Conservation (phyloP, 2,888 invertebrate genomes). For the Anaspis maculata region DNA sequence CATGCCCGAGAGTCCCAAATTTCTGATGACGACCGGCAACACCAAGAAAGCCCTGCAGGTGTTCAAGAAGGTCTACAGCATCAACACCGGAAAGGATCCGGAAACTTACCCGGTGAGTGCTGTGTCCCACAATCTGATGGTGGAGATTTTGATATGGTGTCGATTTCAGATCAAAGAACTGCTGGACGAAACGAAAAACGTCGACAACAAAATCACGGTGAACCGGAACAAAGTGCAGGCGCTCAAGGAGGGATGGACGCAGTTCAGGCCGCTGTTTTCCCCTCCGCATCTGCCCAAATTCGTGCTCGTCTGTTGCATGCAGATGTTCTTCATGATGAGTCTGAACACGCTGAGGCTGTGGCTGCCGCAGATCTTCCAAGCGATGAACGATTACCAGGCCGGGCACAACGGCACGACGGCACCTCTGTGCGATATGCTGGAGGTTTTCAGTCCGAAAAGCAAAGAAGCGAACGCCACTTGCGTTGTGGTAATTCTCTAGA, state of each 20-base stretch:
- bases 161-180: slow-evolving; percentile 30
- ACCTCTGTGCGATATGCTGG: slow-evolving; percentile 41
- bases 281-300: slow-evolving; percentile 53
- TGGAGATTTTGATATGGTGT: slow-evolving; percentile 2
- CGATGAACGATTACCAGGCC: slow-evolving; percentile 44
- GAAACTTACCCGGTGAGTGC: slow-evolving; percentile 1
- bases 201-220: too few relatives aligned
- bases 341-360: slow-evolving; percentile 74
- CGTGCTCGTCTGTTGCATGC: slow-evolving; percentile 52
- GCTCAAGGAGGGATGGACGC: slow-evolving; percentile 50
- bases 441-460: too few relatives aligned
- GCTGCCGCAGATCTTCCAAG: slow-evolving; percentile 77
- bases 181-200: slow-evolving; percentile 28
- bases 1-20: slow-evolving; percentile 71
- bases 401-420: slow-evolving; percentile 26
- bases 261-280: slow-evolving; percentile 56
- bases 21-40: slow-evolving; percentile 59
- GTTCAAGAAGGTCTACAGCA: slow-evolving; percentile 54
- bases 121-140: background rate
- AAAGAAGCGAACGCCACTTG: slow-evolving; percentile 31
- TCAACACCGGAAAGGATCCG: slow-evolving; percentile 52
- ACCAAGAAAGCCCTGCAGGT: slow-evolving; percentile 57
- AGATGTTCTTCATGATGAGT: slow-evolving; percentile 53
- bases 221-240: slow-evolving; percentile 38
- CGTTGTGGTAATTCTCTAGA: slow-evolving; percentile 34